Evolutionary conservation across 1,140 invertebrate genomes (phyloP).

Genomic region (Drusus annulatus): DNA sequence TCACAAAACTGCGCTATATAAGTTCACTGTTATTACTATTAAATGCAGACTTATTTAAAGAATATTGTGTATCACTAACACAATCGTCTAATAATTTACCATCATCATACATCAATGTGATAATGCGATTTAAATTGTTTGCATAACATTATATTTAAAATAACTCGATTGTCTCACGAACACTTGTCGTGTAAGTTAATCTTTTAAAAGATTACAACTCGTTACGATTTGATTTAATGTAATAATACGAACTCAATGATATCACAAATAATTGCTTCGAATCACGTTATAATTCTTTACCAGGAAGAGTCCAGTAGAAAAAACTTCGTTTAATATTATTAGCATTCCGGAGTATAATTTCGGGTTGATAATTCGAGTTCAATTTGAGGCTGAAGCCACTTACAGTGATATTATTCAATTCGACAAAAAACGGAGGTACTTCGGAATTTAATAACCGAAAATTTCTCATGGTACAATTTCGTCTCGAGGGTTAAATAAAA

Average conservation of each 20-base stretch:
- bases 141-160: too few species aligned
- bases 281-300: slow-evolving; percentile 28
- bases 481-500: slow-evolving; percentile 25
- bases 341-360: slow-evolving; percentile 51
- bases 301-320: not conserved
- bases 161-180: too few species aligned
- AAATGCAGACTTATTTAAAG: too few species aligned
- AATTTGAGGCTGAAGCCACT: slow-evolving; percentile 1
- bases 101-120: too few species aligned
- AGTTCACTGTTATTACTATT: too few species aligned
- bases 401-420: slow-evolving; percentile 18
- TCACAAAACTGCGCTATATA: too few species aligned
- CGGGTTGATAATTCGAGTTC: slow-evolving; percentile 27
- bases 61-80: too few species aligned
- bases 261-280: slow-evolving; percentile 37
- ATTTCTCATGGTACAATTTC: slow-evolving; percentile 10
- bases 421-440: slow-evolving; percentile 10
- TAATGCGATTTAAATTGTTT: too few species aligned
- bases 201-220: too few species aligned
- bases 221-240: too few species aligned
- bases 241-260: slow-evolving; percentile 20
- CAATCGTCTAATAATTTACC: too few species aligned
- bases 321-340: slow-evolving; percentile 54
- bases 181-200: too few species aligned
- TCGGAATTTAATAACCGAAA: slow-evolving; percentile 10